Conservation (phyloP, 2,888 invertebrate species). For the Ischnus inquisitorius region DNA sequence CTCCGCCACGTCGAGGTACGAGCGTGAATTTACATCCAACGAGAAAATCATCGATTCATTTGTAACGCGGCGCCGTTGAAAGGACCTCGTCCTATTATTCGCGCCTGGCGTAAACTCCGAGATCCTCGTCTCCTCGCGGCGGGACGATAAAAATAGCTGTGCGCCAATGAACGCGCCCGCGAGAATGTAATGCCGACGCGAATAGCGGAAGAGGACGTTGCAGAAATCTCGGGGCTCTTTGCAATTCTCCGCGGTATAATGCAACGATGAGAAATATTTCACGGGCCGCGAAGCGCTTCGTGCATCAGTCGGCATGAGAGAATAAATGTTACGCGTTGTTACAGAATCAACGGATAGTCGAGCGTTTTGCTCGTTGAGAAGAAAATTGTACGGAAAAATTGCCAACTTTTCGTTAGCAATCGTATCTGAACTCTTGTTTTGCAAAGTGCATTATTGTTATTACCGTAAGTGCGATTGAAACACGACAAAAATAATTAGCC, state of each 20-base stretch:
- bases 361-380: not conserved
- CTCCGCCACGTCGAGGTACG: constrained; percentile 29
- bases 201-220: constrained; percentile 41
- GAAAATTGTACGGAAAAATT: not conserved
- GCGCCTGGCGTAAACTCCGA: constrained; percentile 5
- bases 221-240: constrained; percentile 23
- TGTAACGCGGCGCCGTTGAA: constrained; percentile 13
- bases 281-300: constrained; percentile 40
- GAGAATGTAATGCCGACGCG: not conserved
- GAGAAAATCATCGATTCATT: constrained; percentile 53
- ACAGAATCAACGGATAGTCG: constrained; percentile 30
- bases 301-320: constrained; percentile 36
- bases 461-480: too few species aligned
- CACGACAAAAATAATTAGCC: too few species aligned
- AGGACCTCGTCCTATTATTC: constrained; percentile 47
- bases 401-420: not conserved
- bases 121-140: not conserved
- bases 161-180: too few species aligned
- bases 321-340: not conserved
- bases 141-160: not conserved
- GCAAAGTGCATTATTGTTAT: too few species aligned
- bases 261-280: constrained; percentile 44
- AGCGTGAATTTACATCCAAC: constrained; percentile 50
- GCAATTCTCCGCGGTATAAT: constrained; percentile 16
- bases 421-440: not conserved